Conservation (phyloP, 1,140 invertebrate species). For the Lutraria rhynchaena region DNA sequence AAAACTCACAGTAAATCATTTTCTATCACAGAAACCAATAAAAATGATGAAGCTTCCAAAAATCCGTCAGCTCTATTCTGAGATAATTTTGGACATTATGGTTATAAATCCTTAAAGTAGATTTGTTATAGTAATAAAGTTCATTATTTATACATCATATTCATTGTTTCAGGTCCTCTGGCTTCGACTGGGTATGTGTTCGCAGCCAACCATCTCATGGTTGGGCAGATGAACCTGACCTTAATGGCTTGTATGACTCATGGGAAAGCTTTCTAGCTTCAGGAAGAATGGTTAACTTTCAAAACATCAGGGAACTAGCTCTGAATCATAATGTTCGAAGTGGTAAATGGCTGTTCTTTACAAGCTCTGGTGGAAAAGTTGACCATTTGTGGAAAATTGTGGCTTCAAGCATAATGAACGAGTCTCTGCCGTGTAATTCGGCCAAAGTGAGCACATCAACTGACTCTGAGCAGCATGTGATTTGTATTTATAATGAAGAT, state of each 20-base stretch:
- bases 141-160: too few species aligned
- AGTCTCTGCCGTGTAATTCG: neutral
- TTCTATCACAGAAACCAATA: too few species aligned
- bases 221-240: conserved; percentile 3
- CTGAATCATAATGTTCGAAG: conserved; percentile 29
- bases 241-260: conserved; percentile 37
- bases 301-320: conserved; percentile 58
- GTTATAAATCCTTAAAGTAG: too few species aligned
- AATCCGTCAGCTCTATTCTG: too few species aligned
- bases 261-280: conserved; percentile 59
- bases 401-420: conserved; percentile 44
- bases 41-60: too few species aligned
- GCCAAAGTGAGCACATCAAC: conserved; percentile 40
- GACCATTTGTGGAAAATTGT: conserved; percentile 65
- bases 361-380: conserved; percentile 55
- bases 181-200: conserved; percentile 59
- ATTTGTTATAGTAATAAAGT: too few species aligned
- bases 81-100: too few species aligned
- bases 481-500: conserved; percentile 56
- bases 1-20: too few species aligned
- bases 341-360: conserved; percentile 67
- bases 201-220: neutral
- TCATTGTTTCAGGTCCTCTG: conserved; percentile 45
- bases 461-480: conserved; percentile 25
- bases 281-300: conserved; percentile 48